Evolutionary conservation across 2,888 invertebrate genomes (phyloP).

Genomic region (Apoda limacodes): DNA sequence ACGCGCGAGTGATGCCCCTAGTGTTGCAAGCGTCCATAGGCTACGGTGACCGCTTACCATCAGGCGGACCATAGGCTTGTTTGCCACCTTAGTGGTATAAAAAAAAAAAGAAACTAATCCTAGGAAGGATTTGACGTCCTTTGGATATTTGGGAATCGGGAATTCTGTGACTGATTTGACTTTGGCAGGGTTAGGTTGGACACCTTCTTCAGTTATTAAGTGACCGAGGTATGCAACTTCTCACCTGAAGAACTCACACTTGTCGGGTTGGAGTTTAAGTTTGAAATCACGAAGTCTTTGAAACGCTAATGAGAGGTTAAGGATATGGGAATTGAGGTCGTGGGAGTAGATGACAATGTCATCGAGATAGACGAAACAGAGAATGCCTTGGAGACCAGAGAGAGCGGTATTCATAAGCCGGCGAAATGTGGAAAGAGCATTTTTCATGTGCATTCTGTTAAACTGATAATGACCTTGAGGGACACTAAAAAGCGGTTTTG

Average conservation of each 20-base stretch:
- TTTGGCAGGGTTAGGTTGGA: too few species aligned
- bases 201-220: constrained; percentile 3
- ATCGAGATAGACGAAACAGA: constrained; percentile 19
- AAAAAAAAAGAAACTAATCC: too few species aligned
- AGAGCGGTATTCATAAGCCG: constrained; percentile 17
- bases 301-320: too few species aligned
- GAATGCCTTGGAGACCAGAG: constrained; percentile 18
- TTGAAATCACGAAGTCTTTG: constrained; percentile 4
- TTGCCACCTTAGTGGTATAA: too few species aligned
- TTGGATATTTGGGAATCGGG: constrained; percentile 18
- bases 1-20: too few species aligned
- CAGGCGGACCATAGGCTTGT: too few species aligned
- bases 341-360: constrained; percentile 13
- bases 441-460: background rate
- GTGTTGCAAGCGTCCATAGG: too few species aligned
- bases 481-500: constrained; percentile 2
- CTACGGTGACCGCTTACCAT: too few species aligned
- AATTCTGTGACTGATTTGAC: constrained; percentile 16
- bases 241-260: constrained; percentile 7
- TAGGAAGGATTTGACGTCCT: constrained; percentile 26
- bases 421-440: constrained; percentile 11
- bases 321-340: constrained; percentile 5
- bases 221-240: constrained; percentile 8
- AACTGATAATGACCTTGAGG: constrained; percentile 2
- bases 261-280: constrained; percentile 7